These are phyloP conservation scores for Meloidogyne hapla DNA, from an alignment of 1,140 invertebrate species.

Conservation along the genomic window DNA sequence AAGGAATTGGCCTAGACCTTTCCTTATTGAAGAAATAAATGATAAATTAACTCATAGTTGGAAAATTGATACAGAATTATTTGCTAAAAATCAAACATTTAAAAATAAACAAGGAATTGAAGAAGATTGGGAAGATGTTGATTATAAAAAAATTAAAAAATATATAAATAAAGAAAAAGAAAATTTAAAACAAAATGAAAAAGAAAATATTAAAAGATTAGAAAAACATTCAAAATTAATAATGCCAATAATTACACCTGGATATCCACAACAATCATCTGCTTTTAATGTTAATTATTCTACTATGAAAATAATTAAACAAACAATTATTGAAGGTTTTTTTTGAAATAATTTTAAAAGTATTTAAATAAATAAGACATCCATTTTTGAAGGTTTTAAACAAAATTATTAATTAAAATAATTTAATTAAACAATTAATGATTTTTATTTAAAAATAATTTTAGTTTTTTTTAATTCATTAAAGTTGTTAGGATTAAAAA, in stretches of 20 bases:
- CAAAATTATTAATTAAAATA: too few species aligned
- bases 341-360: not conserved
- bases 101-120: not conserved
- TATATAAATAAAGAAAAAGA: too few species aligned
- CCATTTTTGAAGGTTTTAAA: too few species aligned
- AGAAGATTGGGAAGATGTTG: not conserved
- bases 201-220: not conserved
- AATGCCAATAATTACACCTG: not conserved
- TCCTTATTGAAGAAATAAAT: not conserved
- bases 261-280: not conserved
- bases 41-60: not conserved
- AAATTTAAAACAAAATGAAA: not conserved
- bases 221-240: conserved; percentile 1
- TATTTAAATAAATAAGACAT: not conserved
- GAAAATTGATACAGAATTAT: not conserved
- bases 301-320: too few species aligned
- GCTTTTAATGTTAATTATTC: too few species aligned
- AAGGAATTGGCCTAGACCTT: not conserved
- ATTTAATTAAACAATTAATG: too few species aligned
- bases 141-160: not conserved
- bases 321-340: too few species aligned
- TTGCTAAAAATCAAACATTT: not conserved
- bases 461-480: not conserved
- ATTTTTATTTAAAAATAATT: too few species aligned
- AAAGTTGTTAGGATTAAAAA: not conserved